phyloP scores from a whole-genome alignment of 2,113 vertebrate species.

The Corvus moneduloides region DNA sequence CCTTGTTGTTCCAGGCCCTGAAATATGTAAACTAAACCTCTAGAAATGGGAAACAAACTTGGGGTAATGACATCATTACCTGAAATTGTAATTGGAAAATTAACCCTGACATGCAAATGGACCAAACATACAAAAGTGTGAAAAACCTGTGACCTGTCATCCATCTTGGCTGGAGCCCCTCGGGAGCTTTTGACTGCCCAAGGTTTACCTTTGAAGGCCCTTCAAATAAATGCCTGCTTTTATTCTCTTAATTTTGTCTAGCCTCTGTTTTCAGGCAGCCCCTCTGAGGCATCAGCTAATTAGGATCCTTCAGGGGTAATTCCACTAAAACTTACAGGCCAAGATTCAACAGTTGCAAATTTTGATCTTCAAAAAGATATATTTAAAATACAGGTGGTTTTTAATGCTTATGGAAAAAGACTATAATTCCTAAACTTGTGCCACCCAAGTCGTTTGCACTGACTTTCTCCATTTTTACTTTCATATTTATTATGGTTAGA shows the following conservation, averaged over 20 bases:
- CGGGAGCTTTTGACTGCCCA: not conserved
- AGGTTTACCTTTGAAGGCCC: not conserved
- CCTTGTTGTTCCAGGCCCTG: not conserved
- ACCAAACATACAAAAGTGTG: not conserved
- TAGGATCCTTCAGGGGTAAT: not conserved
- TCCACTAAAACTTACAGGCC: not conserved
- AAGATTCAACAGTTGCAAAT: not conserved
- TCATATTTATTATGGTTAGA: not conserved
- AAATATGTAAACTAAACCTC: not conserved
- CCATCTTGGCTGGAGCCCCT: not conserved
- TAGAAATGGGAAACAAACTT: not conserved
- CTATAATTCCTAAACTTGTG: not conserved
- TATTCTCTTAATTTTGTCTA: not conserved
- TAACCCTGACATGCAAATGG: not conserved
- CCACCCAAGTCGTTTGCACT: not conserved
- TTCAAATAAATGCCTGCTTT: not conserved
- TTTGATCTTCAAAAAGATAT: not conserved
- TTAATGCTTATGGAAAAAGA: not conserved
- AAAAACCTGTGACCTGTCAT: accelerated
- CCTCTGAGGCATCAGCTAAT: not conserved
- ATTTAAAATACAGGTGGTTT: not conserved
- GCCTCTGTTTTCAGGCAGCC: not conserved
- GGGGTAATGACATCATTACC: not conserved
- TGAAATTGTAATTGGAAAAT: not conserved
- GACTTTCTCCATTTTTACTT: not conserved